phyloP scores from a whole-genome alignment of 2,113 vertebrate genomes.

The Gallinago paraguaiae region DNA sequence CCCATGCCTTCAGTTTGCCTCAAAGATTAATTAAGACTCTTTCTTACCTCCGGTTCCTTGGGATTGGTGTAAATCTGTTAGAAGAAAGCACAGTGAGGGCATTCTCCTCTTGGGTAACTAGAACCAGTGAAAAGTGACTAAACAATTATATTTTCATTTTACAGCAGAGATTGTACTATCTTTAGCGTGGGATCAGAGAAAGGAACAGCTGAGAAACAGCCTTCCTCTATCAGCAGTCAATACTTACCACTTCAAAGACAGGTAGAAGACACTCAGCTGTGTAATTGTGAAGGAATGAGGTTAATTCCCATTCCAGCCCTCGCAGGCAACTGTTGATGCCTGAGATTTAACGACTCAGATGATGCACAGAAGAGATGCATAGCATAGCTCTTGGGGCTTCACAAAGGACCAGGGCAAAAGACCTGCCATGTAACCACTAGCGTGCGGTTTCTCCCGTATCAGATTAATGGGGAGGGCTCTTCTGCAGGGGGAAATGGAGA shows the following conservation, averaged over 20 bases:
- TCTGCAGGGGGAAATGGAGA: not conserved
- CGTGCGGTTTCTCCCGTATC: not conserved
- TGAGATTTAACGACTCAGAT: not conserved
- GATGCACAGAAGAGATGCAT: not conserved
- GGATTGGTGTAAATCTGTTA: constrained; percentile 79
- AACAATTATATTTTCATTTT: constrained; percentile 6
- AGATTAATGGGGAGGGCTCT: not conserved
- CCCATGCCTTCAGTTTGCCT: constrained; percentile 25
- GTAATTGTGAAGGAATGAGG: constrained; percentile 18
- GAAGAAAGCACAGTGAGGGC: constrained; percentile 66
- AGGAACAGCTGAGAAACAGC: constrained; percentile 7
- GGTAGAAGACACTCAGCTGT: not conserved
- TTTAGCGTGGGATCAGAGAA: not conserved
- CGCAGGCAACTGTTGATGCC: not conserved
- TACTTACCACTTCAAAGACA: constrained; percentile 41
- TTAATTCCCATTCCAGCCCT: constrained; percentile 1
- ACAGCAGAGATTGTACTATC: not conserved
- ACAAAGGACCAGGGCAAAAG: not conserved
- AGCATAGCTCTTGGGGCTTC: not conserved
- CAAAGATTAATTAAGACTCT: constrained; percentile 50
- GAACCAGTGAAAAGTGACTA: constrained; percentile 14
- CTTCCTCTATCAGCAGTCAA: constrained; percentile 8
- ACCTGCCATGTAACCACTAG: not conserved
- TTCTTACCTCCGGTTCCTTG: constrained; percentile 78
- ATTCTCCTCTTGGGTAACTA: constrained; percentile 34